Percentiles rank a stretch among this genome's conserved stretches.
Conservation (phyloP, 2,888 invertebrate genomes). For the Teleogryllus oceanicus region DNA sequence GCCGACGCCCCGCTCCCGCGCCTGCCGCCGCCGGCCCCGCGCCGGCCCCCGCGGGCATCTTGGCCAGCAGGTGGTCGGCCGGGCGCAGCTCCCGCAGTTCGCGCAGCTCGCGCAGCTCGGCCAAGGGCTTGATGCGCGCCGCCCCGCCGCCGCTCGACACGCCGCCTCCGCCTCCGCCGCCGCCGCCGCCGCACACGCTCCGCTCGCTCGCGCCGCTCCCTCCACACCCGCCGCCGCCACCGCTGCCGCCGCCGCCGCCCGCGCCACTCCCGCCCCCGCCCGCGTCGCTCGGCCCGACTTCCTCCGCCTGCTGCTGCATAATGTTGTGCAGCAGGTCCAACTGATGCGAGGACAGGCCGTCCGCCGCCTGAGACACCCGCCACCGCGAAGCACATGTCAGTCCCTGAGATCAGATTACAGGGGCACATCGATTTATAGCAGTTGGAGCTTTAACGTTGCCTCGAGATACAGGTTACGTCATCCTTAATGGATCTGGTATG, state of each 20-base stretch:
- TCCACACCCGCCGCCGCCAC: constrained; percentile 40
- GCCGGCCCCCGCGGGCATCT: no score
- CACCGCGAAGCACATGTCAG: no score
- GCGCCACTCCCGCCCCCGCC: constrained; percentile 4
- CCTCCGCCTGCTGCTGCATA: constrained; percentile 61
- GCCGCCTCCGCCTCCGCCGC: constrained; percentile 40
- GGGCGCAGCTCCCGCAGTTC: no score
- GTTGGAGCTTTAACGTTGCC: no score
- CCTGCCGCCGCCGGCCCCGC: constrained; percentile 30
- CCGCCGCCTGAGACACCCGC: constrained; percentile 41
- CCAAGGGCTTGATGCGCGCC: constrained; percentile 25
- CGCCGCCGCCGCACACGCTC: constrained; percentile 34
- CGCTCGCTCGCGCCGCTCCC: constrained; percentile 36
- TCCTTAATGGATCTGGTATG: no score
- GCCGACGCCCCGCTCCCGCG: constrained; percentile 28
- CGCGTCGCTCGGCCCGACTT: constrained; percentile 23
- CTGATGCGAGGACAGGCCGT: constrained; percentile 68
- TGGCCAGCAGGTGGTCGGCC: no score
- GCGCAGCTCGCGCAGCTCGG: background rate
- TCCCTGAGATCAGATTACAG: no score
- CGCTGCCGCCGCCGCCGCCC: constrained; percentile 30
- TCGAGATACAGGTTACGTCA: no score
- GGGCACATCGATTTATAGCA: no score
- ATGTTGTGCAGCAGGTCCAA: constrained; percentile 72
- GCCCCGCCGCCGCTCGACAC: constrained; percentile 1